Base-by-base conservation (phyloP, 2,113 vertebrate genomes). In the Gavia stellata region DNA sequence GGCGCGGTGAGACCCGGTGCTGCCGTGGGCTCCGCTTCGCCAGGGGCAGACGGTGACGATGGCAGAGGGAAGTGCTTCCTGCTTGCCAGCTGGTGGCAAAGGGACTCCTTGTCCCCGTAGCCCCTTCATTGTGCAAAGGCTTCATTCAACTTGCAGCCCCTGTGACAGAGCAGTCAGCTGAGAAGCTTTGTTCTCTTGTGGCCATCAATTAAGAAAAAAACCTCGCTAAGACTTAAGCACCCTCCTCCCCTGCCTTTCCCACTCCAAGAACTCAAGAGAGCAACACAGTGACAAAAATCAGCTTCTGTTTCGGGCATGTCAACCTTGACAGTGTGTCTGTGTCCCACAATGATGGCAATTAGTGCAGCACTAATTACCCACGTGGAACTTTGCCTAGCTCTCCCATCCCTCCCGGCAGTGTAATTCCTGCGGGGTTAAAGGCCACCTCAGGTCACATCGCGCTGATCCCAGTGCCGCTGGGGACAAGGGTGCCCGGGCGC, bases 361-460 rank as follows among this genome's bases (percentile, higher is more conserved):
- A 97, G 90, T 56, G 86, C 92, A 3, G 94, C 61, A 14, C 90
- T 94, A 92, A 94, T 95, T 92, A 40, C 21, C 66, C 68, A 29
- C 29, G 4, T 77, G 81, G 86, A 70, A 29, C 55, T 85, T 36
- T 50, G 53, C 78, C 42, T 17, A 2, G 17, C 17, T 80, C 26
- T n/a, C 31, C 50, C 3, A 3, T 28, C 38, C 67, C 79, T 70
- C 36, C 28, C 3, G 2, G 50, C 94, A 21, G 52, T 10, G 56
- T 17, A 2, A 52, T 10, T 11, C 24, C 66, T 3, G 44, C 0
- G 0, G 71, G 94, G 66, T 14, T 53, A 25, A 9, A 50, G 78
- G 87, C 6, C 44, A 10, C 31, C 49, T 49, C 49, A 6, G 92
- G 96, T 45, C 81, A 40, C 56, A 2, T 2, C 2, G 5, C 0